Percentiles rank a stretch among this genome's conserved stretches.
Evolutionary conservation across 1,140 invertebrate species (phyloP).

Genomic region (Drosophila teissieri): DNA sequence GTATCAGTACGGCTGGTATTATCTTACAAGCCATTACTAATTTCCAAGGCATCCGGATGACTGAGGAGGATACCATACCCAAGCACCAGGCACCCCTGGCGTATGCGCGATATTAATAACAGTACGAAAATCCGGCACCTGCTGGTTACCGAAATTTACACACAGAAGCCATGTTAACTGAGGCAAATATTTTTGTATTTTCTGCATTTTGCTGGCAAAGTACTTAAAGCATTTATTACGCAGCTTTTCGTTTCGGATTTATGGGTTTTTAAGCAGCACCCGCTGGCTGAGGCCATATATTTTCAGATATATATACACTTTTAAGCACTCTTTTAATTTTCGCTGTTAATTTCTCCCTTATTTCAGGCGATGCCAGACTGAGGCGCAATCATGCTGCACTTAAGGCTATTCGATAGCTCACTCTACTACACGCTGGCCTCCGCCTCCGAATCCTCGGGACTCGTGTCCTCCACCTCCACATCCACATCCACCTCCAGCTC

Average conservation of each 20-base stretch:
- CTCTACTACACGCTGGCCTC: conserved; percentile 61
- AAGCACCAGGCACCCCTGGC: conserved; percentile 17
- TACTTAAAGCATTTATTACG: conserved; percentile 68
- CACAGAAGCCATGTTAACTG: conserved; percentile 54
- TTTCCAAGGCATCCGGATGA: conserved; percentile 7
- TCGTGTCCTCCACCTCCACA: conserved; percentile 5
- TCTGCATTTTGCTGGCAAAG: conserved; percentile 49
- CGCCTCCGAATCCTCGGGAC: conserved; percentile 17
- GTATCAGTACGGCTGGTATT: conserved; percentile 1
- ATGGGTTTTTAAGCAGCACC: conserved; percentile 44
- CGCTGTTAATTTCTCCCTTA: conserved; percentile 8
- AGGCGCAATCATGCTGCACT: conserved; percentile 56
- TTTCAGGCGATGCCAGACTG: conserved; percentile 38
- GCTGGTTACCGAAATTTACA: conserved; percentile 47
- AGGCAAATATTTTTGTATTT: conserved; percentile 57
- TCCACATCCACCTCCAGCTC: no score
- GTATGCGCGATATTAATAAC: conserved; percentile 54
- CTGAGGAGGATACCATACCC: background rate
- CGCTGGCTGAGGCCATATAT: conserved; percentile 12
- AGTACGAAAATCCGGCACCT: conserved; percentile 38
- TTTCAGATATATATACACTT: conserved; percentile 18
- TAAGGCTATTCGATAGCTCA: conserved; percentile 72
- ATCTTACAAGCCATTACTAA: conserved; percentile 31
- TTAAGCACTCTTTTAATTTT: conserved; percentile 51
- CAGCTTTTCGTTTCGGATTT: conserved; percentile 65